A percentile compares a stretch with the other conserved stretches of the same genome.
Conservation (phyloP, 2,888 invertebrate species). For the Parthenolecanium corni region DNA sequence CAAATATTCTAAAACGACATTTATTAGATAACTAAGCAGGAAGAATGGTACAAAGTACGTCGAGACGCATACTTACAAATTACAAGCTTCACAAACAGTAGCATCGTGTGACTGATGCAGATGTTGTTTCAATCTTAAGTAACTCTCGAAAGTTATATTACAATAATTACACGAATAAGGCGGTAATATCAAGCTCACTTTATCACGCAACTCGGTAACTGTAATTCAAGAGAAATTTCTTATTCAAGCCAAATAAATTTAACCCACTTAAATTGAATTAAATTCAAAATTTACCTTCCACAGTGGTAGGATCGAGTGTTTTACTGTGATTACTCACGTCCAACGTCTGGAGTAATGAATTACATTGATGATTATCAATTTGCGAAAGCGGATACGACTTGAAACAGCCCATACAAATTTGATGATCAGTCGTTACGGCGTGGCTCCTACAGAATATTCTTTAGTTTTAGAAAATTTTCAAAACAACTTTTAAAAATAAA, state of each 20-base stretch:
- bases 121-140: constrained; percentile 9
- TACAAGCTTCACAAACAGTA: neutral
- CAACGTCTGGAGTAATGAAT: neutral
- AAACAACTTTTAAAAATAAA: no score
- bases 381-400: neutral
- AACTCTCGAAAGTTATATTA: constrained; percentile 2
- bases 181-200: constrained; percentile 6
- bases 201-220: neutral
- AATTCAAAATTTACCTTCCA: no score
- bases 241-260: neutral
- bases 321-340: no score
- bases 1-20: neutral
- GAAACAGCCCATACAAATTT: constrained; percentile 2
- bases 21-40: neutral
- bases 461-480: no score
- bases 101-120: constrained; percentile 4
- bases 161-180: constrained; percentile 8
- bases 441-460: neutral
- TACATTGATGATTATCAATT: neutral
- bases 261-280: neutral
- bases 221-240: neutral
- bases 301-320: no score
- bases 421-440: neutral
- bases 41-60: neutral
- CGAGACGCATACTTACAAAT: constrained; percentile 1